These are phyloP conservation scores for Platycheirus rosarum DNA, from an alignment of 2,888 invertebrate species.

Conservation along the genomic window DNA sequence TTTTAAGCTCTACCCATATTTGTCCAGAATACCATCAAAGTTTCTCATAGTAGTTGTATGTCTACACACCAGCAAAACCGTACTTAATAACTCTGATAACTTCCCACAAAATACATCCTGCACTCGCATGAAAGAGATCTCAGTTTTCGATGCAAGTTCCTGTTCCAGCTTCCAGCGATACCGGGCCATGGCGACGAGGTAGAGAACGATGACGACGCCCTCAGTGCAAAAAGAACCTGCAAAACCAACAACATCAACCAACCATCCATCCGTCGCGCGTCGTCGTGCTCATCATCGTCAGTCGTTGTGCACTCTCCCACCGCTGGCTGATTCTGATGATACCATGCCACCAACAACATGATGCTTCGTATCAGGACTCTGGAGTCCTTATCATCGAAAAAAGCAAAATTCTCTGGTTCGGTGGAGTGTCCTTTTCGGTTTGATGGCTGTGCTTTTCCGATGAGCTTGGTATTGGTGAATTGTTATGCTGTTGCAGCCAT, in stretches of 20 bases:
- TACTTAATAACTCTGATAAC: conserved; percentile 69
- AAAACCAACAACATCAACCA: conserved; percentile 74
- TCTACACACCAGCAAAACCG: conserved; percentile 37
- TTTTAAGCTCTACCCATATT: conserved; percentile 30
- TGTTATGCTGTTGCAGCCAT: conserved; percentile 59
- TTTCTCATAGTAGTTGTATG: conserved; percentile 58
- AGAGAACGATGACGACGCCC: conserved; percentile 67
- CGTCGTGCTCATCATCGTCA: conserved; percentile 42
- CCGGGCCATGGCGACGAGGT: conserved; percentile 14
- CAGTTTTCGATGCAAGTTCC: conserved; percentile 66
- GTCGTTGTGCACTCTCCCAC: conserved; percentile 32
- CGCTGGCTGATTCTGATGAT: background rate
- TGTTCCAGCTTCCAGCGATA: conserved; percentile 58
- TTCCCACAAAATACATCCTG: conserved; percentile 67
- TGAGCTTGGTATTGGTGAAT: conserved; percentile 60
- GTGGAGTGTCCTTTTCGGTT: conserved; percentile 28
- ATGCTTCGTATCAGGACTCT: conserved; percentile 50
- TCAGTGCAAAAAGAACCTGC: conserved; percentile 68
- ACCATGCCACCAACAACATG: conserved; percentile 28
- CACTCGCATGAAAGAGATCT: conserved; percentile 72
- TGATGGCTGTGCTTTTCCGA: conserved; percentile 64
- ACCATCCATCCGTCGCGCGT: conserved; percentile 70
- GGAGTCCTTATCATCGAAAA: conserved; percentile 57
- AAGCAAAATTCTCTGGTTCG: conserved; percentile 44
- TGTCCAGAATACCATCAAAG: conserved; percentile 20